Evolutionary conservation across 2,797 vertebrate genomes (phyloP).

Genomic region (Syndactyla subalaris): DNA sequence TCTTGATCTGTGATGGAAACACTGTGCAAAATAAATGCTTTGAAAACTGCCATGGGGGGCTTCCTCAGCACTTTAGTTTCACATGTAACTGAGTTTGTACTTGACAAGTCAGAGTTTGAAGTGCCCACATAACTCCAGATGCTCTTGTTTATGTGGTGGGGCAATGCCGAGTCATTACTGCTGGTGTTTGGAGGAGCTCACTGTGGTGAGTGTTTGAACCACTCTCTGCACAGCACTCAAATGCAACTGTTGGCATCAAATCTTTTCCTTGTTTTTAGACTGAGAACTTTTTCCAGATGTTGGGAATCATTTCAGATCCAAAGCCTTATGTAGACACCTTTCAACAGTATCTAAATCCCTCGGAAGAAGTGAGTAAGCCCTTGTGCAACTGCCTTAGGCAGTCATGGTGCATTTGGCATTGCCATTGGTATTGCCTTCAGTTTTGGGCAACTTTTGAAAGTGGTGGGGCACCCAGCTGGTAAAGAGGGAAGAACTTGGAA

Average conservation of each 20-base stretch:
- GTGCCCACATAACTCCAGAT: neutral
- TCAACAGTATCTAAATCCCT: neutral
- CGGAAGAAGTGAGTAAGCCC: neutral
- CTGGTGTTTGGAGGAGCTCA: neutral
- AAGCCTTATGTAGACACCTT: neutral
- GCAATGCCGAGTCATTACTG: neutral
- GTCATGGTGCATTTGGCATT: neutral
- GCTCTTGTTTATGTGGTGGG: neutral
- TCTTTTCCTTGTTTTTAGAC: neutral
- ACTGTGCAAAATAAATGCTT: neutral
- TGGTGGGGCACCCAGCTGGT: neutral
- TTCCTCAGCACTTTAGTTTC: neutral
- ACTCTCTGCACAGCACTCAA: fast-evolving
- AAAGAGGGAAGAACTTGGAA: neutral
- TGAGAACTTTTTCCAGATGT: neutral
- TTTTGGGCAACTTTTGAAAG: neutral
- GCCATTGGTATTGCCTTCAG: neutral
- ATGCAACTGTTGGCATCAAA: fast-evolving
- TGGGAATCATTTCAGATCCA: neutral
- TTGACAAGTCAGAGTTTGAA: neutral
- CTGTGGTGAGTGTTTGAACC: neutral
- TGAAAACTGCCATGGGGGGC: neutral
- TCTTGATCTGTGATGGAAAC: neutral
- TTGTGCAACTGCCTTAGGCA: fast-evolving
- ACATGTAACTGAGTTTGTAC: neutral